Base-by-base conservation (phyloP, 2,888 invertebrate species). In the Metopia argyrocephala region DNA sequence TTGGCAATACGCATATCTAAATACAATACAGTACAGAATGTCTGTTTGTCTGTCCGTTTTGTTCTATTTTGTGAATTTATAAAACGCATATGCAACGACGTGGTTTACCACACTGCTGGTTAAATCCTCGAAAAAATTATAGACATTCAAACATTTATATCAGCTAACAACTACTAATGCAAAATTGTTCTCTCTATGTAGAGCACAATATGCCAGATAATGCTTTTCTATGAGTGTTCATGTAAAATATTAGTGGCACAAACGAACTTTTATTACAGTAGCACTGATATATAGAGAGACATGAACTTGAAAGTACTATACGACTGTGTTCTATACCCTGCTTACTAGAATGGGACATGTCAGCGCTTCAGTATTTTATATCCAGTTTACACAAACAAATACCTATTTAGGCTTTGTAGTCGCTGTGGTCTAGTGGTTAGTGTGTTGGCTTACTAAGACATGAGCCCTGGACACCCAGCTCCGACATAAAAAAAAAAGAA, bases 51-150 rank as follows among this genome's bases (percentile, higher is more conserved):
- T 70, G 45, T 54, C 15, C 45, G 7, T 50, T 12, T 18, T 23
- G 45, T 27, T 45, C 66, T 68, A 61, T 52, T 66, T 56, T 70
- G 73, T 28, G 45, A 73, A 65, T 82, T 59, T 21, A 71, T 65
- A 76, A 61, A 78, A 79, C 79, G 76, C 81, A 79, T 75, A 76
- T 79, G 81, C 83, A 79, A 76, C 70, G 70, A 76, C 76, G 79
- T 74, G 79, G 79, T 76, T 74, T 59, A 78, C 82, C 82, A 79
- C 76, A 78, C 70, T 56, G 52, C 66, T 76, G 79, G 79, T 79
- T 79, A 79, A 79, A 79, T 74, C 73, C 79, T 64, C 76, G 69
- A 74, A n/a, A n/a, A 79, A 76, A 79, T 79, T 74, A 79, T 71
- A 82, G 70, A 78, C 74, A 70, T 74, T 62, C 62, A 64, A 38